These are phyloP conservation scores for Psix sp. DNA, from an alignment of 1,140 invertebrate species.

Conservation along the genomic window DNA sequence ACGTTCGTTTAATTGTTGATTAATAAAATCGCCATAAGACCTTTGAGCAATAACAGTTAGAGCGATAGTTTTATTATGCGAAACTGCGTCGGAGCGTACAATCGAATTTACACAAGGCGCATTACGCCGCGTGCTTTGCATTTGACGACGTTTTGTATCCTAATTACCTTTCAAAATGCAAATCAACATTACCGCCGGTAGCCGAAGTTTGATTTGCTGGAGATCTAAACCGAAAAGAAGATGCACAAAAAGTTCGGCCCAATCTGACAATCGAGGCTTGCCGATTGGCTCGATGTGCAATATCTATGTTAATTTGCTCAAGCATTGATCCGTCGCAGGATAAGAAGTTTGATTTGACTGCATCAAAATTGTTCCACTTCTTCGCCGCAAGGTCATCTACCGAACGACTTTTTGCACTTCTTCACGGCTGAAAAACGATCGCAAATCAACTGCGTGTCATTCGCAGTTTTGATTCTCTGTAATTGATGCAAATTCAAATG, in stretches of 20 bases:
- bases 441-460: neutral
- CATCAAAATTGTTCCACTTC: slow-evolving; percentile 2
- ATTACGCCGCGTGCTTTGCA: slow-evolving; percentile 26
- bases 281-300: slow-evolving; percentile 16
- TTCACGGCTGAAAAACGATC: no score
- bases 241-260: slow-evolving; percentile 12
- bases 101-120: slow-evolving; percentile 44
- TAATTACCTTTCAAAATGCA: slow-evolving; percentile 60
- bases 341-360: slow-evolving; percentile 14
- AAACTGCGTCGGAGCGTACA: slow-evolving; percentile 16
- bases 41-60: slow-evolving; percentile 29
- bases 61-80: slow-evolving; percentile 44
- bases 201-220: slow-evolving; percentile 41
- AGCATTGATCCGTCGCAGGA: slow-evolving; percentile 16
- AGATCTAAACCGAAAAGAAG: slow-evolving; percentile 36
- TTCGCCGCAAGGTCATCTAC: neutral
- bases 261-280: slow-evolving; percentile 7
- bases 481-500: slow-evolving; percentile 50
- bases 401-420: neutral
- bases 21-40: slow-evolving; percentile 35
- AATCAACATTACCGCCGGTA: slow-evolving; percentile 19
- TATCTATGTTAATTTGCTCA: slow-evolving; percentile 41
- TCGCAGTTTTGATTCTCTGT: slow-evolving; percentile 3
- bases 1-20: slow-evolving; percentile 35
- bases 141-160: slow-evolving; percentile 49